Base-by-base conservation (phyloP, 1,140 invertebrate species). In the Drosophila sp. region DNA sequence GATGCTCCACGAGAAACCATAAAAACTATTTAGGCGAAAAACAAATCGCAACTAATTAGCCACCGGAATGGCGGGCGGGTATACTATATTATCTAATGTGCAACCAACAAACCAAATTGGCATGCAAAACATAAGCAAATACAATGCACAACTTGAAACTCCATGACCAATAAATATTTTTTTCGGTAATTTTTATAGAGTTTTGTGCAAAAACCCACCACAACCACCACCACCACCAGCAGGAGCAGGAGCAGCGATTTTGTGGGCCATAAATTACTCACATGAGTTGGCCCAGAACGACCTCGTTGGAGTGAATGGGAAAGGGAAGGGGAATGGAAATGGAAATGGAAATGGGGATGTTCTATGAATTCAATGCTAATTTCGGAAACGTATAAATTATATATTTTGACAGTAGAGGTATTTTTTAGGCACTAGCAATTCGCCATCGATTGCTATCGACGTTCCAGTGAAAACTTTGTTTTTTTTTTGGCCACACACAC, bases 221-320 rank as follows among this genome's bases (percentile, higher is more conserved):
- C 25, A 10, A 44, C 35, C 3, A 63, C 27, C 44, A 50, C 44
- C 44, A 62, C 63, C 55, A 60, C 38, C 56, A 33, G 5, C 30
- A 67, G 7, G 38, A 57, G 57, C 66, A 79, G 77, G 66, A 50
- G 23, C 72, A 71, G 60, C 70, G 56, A 86, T 81, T 78, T 82
- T 81, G 79, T 80, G 73, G 70, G 58, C 75, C 86, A 90, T 90
- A 90, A 90, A 90, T 90, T 70, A 90, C 70, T 75, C 40, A 74
- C 77, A 75, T 90, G 70, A 73, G 57, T 90, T 90, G 86, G 86
- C 86, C 81, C 86, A 82, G 82, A 90, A 90, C 81, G 86, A 90
- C 86, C 86, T 86, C 72, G 66, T 67, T 50, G 41, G 47, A 35
- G 60, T 11, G 8, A 30, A 27, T 11, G 40, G 61, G 30, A 17